phyloP scores from a whole-genome alignment of 2,113 vertebrate species.

The Trematomus loennbergii region DNA sequence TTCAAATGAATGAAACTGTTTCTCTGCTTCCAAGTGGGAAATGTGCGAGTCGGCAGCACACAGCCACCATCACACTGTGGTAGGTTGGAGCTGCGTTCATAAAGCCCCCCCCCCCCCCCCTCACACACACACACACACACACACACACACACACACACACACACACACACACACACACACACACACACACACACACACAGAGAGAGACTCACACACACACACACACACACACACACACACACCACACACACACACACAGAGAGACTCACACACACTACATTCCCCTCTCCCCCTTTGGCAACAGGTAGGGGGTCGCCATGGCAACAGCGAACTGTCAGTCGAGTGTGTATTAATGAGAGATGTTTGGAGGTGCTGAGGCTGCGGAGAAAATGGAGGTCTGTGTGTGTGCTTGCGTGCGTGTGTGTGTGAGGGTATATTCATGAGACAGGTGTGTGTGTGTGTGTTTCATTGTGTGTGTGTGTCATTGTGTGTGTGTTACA shows the following conservation, averaged over 20 bases:
- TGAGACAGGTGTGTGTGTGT: neutral
- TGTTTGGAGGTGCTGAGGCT: conserved; percentile 35
- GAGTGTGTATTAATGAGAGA: conserved; percentile 61
- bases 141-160: too few relatives aligned
- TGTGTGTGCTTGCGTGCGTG: neutral
- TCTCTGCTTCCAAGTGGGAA: conserved; percentile 49
- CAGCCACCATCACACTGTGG: conserved; percentile 1
- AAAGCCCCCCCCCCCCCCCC: too few relatives aligned
- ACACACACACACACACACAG: too few relatives aligned
- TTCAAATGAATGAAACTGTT: conserved; percentile 39
- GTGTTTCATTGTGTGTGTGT: too few relatives aligned
- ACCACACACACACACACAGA: too few relatives aligned
- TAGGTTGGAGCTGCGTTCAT: conserved; percentile 47
- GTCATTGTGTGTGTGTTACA: neutral
- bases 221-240: too few relatives aligned
- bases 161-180: too few relatives aligned
- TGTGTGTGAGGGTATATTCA: neutral
- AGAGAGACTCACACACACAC: too few relatives aligned
- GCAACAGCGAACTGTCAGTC: conserved; percentile 71
- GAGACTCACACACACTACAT: too few relatives aligned
- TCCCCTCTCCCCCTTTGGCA: conserved; percentile 47
- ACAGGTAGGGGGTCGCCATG: conserved; percentile 75
- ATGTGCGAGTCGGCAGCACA: conserved; percentile 34
- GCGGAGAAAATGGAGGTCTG: neutral
- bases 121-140: too few relatives aligned